These are phyloP conservation scores for Lasioglossum calceatum DNA, from an alignment of 2,888 invertebrate genomes.

Conservation along the genomic window DNA sequence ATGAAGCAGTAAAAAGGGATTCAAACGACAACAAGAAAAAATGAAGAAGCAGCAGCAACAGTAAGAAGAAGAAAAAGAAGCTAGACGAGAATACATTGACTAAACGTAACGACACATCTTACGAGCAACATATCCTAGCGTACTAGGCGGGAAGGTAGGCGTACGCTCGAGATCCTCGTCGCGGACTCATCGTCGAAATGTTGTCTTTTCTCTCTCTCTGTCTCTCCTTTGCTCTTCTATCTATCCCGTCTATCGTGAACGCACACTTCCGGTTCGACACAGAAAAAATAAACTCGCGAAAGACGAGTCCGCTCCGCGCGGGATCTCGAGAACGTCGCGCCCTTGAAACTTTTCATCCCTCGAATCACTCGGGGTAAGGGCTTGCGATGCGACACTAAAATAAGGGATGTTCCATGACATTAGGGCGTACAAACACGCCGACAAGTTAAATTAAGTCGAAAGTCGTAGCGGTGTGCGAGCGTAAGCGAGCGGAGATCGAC, in stretches of 20 bases:
- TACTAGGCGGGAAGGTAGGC: slow-evolving; percentile 63
- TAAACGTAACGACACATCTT: slow-evolving; percentile 80
- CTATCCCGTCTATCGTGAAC: slow-evolving; percentile 22
- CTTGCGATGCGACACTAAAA: slow-evolving; percentile 43
- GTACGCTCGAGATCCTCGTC: slow-evolving; percentile 28
- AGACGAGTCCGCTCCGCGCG: not conserved
- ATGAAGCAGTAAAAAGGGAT: slow-evolving; percentile 60
- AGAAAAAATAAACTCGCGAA: not conserved
- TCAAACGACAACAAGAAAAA: slow-evolving; percentile 54
- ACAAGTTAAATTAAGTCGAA: slow-evolving; percentile 40
- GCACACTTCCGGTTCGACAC: slow-evolving; percentile 36
- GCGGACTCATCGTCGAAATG: not conserved
- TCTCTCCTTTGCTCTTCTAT: not conserved
- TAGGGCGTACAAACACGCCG: slow-evolving; percentile 72
- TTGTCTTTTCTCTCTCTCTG: not conserved
- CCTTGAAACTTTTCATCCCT: slow-evolving; percentile 53
- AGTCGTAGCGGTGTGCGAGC: slow-evolving; percentile 58
- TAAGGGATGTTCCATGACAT: slow-evolving; percentile 80
- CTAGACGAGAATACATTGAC: slow-evolving; percentile 65
- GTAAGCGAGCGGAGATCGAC: slow-evolving; percentile 46
- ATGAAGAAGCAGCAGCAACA: slow-evolving; percentile 32
- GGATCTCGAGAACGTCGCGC: slow-evolving; percentile 14
- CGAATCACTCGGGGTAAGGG: slow-evolving; percentile 55
- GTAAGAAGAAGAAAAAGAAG: slow-evolving; percentile 56
- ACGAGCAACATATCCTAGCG: slow-evolving; percentile 83